phyloP scores from a whole-genome alignment of 1,140 invertebrate species.

The Pogonus chalceus region DNA sequence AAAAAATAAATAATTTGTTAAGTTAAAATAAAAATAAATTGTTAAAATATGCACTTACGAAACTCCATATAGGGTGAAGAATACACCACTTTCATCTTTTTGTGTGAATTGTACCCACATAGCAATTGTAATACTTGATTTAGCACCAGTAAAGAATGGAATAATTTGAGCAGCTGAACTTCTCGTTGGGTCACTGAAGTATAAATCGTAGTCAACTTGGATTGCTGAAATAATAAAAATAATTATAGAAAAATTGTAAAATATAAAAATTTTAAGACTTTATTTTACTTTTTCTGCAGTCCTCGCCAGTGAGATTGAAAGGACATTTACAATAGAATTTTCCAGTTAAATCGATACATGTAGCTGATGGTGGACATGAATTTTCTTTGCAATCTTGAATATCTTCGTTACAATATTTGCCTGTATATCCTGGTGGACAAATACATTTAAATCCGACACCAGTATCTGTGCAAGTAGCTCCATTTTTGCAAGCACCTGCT shows the following conservation, averaged over 20 bases:
- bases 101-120: conserved; percentile 94
- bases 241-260: conserved; percentile 56
- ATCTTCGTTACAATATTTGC: conserved; percentile 85
- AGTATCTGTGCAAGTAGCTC: conserved; percentile 79
- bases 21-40: conserved; percentile 7
- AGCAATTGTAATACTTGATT: conserved; percentile 74
- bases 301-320: conserved; percentile 91
- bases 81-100: conserved; percentile 80
- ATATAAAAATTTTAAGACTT: conserved; percentile 9
- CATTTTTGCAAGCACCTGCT: conserved; percentile 80
- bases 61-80: conserved; percentile 87
- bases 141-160: conserved; percentile 71
- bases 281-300: conserved; percentile 82
- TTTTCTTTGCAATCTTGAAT: conserved; percentile 89
- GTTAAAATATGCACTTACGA: conserved; percentile 44
- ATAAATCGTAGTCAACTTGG: conserved; percentile 90
- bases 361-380: conserved; percentile 86
- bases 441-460: conserved; percentile 75
- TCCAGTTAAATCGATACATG: conserved; percentile 86
- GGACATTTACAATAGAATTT: conserved; percentile 93
- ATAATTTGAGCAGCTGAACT: conserved; percentile 83
- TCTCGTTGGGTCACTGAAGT: conserved; percentile 80
- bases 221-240: conserved; percentile 57
- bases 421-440: conserved; percentile 77
- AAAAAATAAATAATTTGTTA: conserved; percentile 24